Base-by-base conservation (phyloP, 2,888 invertebrate genomes). In the Lapara coniferarum region DNA sequence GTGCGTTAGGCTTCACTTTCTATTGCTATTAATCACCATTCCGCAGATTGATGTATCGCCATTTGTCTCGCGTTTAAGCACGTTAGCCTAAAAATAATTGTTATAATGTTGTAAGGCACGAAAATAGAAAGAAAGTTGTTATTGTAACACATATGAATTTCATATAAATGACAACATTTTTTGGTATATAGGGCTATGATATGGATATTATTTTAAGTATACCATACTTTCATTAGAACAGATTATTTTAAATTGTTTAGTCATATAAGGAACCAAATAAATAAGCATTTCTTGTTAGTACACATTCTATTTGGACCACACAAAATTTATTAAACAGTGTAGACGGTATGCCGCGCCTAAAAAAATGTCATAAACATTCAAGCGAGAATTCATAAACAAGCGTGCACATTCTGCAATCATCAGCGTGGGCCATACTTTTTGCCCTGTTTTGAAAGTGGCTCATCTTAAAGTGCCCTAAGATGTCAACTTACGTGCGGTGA, bases 1-100 rank as follows among this genome's bases (percentile, higher is more conserved):
- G 72, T 70, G 74, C 77, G 78, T 81, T 80, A 81, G 72, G 73
- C 69, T 73, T 70, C 69, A 76, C 85, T 86, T 85, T 85, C 86
- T 85, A 81, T 75, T 77, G 77, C 79, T 76, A 78, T 81, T 81
- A 82, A 81, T 75, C 72, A 77, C 63, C 70, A 70, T 69, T 68
- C 71, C 76, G 74, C 72, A 67, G 53, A 74, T 75, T 79, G 74
- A 82, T 84, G 81, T 74, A 73, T 77, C 76, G 76, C 77, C 78
- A 81, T 82, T 81, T 79, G 14, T 63, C 14, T 52, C 37, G 14
- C 13, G 52, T 52, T 44, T 37, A 30, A 52, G 30, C 52, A 52
- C 13, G n/a, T 66, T 66, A 14, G 30, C n/a, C 44, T 58, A 58
- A n/a, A 25, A n/a, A 16, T 44, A 7, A 44, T 6, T 44, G 44